Base-by-base conservation (phyloP, 2,888 invertebrate species). In the Andrena bicolor region DNA sequence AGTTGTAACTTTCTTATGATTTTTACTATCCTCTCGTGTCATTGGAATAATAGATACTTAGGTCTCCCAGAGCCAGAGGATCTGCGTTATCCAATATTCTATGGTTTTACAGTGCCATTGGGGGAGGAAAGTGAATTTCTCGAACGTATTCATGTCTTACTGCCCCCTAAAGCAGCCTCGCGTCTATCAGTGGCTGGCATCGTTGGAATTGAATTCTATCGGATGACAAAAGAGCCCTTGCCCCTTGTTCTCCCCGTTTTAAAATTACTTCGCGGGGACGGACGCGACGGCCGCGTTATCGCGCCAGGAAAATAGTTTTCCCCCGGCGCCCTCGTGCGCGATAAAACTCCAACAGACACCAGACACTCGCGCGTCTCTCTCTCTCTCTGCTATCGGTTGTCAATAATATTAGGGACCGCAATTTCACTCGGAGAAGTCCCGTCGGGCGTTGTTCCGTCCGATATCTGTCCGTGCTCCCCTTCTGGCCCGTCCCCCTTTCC, bases 321-420 rank as follows among this genome's bases (percentile, higher is more conserved):
- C 73, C 63, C 20, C 8, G n/a, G 13, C 41, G 23, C 77, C 75
- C 78, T 73, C 26, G 65, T 53, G 64, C 61, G 28, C 78, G 83
- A 86, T 87, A 81, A 81, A 82, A 86, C 73, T 85, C 76, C 32
- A 73, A 35, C 74, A 71, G 69, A 61, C 51, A 63, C 77, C 32
- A 56, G 66, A 49, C 13, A 53, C 26, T 60, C 77, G 64, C 70
- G 64, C 41, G 41, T 41, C 41, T 41, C 16, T 26, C 26, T 23
- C 23, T 23, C 23, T 81, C 79, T 79, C 71, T 70, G 53, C 78
- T 84, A 87, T 87, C 87, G 76, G 82, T 87, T 84, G 87, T 87
- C 87, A 87, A 82, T 87, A 86, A 87, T 87, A 87, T 87, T 85
- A 86, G 82, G 84, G 81, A 79, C 80, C 84, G 80, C 86, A 87